phyloP scores from a whole-genome alignment of 1,140 invertebrate genomes.

The Ganaspis sp. region DNA sequence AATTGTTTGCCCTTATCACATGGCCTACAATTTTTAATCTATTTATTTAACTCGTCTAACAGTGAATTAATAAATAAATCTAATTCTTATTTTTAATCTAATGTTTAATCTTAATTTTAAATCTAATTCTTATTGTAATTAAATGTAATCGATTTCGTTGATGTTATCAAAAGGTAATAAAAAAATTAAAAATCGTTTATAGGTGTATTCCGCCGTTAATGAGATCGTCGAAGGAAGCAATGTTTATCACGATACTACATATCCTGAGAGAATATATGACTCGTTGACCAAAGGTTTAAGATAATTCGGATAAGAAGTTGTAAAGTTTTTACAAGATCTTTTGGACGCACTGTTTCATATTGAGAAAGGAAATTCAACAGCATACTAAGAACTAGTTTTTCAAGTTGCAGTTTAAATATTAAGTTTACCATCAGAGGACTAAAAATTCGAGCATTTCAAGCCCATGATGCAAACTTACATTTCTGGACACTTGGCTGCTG shows the following conservation, averaged over 20 bases:
- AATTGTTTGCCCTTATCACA: no score
- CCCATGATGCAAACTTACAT: constrained; percentile 97
- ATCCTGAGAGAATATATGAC: constrained; percentile 90
- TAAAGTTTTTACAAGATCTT: constrained; percentile 97
- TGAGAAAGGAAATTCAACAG: constrained; percentile 91
- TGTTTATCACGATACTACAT: constrained; percentile 87
- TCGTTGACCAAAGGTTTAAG: constrained; percentile 88
- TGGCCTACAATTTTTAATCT: no score
- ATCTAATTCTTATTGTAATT: no score
- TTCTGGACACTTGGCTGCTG: constrained; percentile 95
- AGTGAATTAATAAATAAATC: no score
- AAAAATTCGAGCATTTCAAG: constrained; percentile 96
- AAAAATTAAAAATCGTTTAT: constrained; percentile 27
- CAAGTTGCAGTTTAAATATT: constrained; percentile 93
- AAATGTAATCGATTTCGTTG: no score
- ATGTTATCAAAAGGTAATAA: no score
- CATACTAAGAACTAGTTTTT: constrained; percentile 85
- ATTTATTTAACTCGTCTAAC: no score
- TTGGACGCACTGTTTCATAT: constrained; percentile 96
- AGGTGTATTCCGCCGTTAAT: constrained; percentile 82
- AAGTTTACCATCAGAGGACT: constrained; percentile 91
- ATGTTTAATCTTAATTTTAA: no score
- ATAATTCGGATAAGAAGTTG: constrained; percentile 92
- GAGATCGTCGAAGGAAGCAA: constrained; percentile 89
- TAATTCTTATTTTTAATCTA: no score